Percentiles rank a stretch among this genome's conserved stretches.
Conservation (phyloP, 1,140 invertebrate genomes). For the Zaprionus tsacasi region DNA sequence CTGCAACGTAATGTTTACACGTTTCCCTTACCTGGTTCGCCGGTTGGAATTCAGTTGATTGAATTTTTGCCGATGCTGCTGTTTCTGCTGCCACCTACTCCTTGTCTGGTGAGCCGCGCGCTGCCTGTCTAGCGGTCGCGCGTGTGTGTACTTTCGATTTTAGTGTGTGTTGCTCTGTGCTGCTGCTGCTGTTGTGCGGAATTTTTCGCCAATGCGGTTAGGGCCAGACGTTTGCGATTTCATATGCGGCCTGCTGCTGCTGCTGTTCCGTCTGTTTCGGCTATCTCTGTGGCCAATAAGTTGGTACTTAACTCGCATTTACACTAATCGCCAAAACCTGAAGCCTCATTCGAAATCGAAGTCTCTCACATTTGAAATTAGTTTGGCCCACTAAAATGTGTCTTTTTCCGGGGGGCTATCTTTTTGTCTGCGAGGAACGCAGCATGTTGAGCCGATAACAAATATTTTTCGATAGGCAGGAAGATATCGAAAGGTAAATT, state of each 20-base stretch:
- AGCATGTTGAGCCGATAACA: slow-evolving; percentile 49
- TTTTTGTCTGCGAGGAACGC: slow-evolving; percentile 51
- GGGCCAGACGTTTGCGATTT: slow-evolving; percentile 45
- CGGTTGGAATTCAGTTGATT: background rate
- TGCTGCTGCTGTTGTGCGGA: slow-evolving; percentile 48
- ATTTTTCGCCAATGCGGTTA: slow-evolving; percentile 57
- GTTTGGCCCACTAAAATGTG: slow-evolving; percentile 23
- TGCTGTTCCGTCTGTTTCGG: slow-evolving; percentile 4
- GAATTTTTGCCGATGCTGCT: background rate
- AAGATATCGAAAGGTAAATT: slow-evolving; percentile 15
- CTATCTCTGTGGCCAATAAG: background rate
- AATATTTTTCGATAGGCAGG: slow-evolving; percentile 25
- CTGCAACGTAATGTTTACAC: slow-evolving; percentile 4
- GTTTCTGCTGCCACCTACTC: slow-evolving; percentile 12
- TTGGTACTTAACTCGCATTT: slow-evolving; percentile 23
- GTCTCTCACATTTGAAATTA: slow-evolving; percentile 41
- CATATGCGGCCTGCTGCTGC: slow-evolving; percentile 18
- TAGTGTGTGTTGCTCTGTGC: slow-evolving; percentile 26
- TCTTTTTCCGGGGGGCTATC: slow-evolving; percentile 34
- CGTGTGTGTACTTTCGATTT: slow-evolving; percentile 40
- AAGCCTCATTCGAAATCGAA: slow-evolving; percentile 21
- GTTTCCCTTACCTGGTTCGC: slow-evolving; percentile 4
- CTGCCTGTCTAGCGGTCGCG: slow-evolving; percentile 18
- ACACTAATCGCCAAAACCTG: slow-evolving; percentile 15
- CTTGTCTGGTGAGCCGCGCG: slow-evolving; percentile 14